Evolutionary conservation across 2,113 vertebrate genomes (phyloP).

Genomic region (Colaptes auratus): DNA sequence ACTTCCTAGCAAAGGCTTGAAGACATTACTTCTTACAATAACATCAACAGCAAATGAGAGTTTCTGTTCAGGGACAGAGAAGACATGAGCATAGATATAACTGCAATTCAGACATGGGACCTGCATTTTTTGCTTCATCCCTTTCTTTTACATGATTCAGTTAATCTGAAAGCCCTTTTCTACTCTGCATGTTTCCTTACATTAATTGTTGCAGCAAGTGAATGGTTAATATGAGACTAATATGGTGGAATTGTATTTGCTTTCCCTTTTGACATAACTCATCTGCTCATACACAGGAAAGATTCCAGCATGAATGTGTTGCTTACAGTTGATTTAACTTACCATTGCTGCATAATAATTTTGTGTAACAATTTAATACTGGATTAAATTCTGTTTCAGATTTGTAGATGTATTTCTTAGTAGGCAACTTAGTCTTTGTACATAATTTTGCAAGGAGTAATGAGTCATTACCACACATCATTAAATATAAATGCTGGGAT

Average conservation of each 20-base stretch:
- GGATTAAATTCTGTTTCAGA: neutral
- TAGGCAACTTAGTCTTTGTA: neutral
- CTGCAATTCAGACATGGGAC: neutral
- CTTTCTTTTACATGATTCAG: neutral
- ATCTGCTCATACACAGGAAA: neutral
- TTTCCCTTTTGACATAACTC: neutral
- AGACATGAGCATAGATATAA: neutral
- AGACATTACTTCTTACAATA: neutral
- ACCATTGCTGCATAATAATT: neutral
- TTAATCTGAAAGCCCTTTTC: neutral
- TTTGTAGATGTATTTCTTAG: neutral
- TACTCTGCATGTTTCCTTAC: neutral
- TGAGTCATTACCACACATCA: neutral
- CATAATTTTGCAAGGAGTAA: too few relatives aligned
- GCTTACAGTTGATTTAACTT: neutral
- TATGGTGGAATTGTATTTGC: rapidly evolving
- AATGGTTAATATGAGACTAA: neutral
- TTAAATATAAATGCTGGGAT: neutral
- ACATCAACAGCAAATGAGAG: neutral
- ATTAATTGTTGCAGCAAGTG: neutral
- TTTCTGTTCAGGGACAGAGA: neutral
- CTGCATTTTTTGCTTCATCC: neutral
- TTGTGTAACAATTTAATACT: neutral
- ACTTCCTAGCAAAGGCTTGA: neutral
- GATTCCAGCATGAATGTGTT: neutral